phyloP scores from a whole-genome alignment of 2,888 invertebrate species.

The Molanna angustata region DNA sequence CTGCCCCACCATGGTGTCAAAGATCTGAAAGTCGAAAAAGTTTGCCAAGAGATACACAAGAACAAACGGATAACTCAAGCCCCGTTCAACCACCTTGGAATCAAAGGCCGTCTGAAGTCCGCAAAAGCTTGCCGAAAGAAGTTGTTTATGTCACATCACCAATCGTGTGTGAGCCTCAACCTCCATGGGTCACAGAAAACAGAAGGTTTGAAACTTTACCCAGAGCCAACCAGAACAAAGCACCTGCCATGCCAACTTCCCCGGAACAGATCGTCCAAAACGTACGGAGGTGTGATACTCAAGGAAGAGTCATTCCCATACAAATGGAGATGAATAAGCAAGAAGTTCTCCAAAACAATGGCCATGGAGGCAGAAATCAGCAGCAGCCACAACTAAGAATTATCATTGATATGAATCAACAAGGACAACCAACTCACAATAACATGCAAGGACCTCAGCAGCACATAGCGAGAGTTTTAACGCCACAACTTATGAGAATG shows the following conservation, averaged over 20 bases:
- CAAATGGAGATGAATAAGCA: constrained; percentile 58
- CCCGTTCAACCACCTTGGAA: constrained; percentile 53
- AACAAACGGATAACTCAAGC: constrained; percentile 48
- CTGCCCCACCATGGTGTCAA: constrained; percentile 46
- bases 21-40: constrained; percentile 47
- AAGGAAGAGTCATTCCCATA: constrained; percentile 60
- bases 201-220: constrained; percentile 48
- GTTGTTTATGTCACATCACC: constrained; percentile 42
- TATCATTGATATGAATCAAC: constrained; percentile 46
- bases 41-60: constrained; percentile 40
- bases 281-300: constrained; percentile 5
- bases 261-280: constrained; percentile 22
- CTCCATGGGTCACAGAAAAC: constrained; percentile 52
- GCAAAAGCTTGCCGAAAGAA: constrained; percentile 45
- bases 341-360: constrained; percentile 42
- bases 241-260: constrained; percentile 5
- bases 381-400: constrained; percentile 45
- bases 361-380: constrained; percentile 20
- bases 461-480: constrained; percentile 53
- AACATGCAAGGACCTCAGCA: constrained; percentile 49
- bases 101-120: constrained; percentile 45
- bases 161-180: constrained; percentile 36
- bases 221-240: constrained; percentile 40
- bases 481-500: constrained; percentile 53
- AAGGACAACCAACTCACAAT: constrained; percentile 18